Evolutionary conservation across 2,888 invertebrate genomes (phyloP).

Genomic region (Gymnosoma rotundatum): DNA sequence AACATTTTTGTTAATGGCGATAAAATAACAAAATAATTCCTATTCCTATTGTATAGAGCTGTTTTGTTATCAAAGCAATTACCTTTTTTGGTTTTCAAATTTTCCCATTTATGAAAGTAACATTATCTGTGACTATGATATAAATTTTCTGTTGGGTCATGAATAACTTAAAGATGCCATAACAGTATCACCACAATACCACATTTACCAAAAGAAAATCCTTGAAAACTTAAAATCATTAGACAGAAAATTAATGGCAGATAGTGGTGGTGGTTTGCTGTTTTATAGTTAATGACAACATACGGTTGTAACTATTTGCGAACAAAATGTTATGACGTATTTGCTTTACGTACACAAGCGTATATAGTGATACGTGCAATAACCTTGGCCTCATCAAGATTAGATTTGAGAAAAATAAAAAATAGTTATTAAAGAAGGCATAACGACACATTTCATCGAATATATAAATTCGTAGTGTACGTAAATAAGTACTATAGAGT

Average conservation of each 20-base stretch:
- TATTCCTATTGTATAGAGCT: too few species aligned
- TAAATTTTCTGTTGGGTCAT: neutral
- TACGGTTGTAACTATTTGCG: neutral
- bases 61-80: too few species aligned
- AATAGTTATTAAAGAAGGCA: neutral
- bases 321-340: constrained; percentile 12
- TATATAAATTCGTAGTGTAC: neutral
- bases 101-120: too few species aligned
- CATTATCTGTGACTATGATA: neutral
- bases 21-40: too few species aligned
- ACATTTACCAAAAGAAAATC: constrained; percentile 17
- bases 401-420: constrained; percentile 10
- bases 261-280: constrained; percentile 12
- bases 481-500: neutral
- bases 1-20: too few species aligned
- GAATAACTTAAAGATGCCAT: neutral
- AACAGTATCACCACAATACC: neutral
- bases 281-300: constrained; percentile 21
- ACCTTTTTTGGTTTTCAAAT: too few species aligned
- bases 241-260: constrained; percentile 12
- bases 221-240: constrained; percentile 38
- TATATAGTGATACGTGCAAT: constrained; percentile 20
- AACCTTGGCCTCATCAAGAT: constrained; percentile 68
- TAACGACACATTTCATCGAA: constrained; percentile 2
- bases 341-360: neutral